phyloP scores from a whole-genome alignment of 2,888 invertebrate species.

The Drosophila lutescens region DNA sequence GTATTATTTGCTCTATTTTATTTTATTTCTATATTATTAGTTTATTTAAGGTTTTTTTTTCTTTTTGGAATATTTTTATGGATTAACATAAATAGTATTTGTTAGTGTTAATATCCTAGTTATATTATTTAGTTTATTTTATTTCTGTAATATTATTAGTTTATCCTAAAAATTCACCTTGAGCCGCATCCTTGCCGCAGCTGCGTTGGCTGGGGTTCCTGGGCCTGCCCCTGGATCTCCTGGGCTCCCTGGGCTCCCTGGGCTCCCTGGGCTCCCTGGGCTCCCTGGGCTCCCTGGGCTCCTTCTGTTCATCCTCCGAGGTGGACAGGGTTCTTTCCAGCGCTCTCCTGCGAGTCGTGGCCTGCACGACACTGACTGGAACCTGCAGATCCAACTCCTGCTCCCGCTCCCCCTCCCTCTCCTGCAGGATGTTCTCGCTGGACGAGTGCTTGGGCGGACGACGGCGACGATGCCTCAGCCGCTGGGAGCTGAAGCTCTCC shows the following conservation, averaged over 20 bases:
- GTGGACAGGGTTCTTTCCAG: slow-evolving; percentile 30
- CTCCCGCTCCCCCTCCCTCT: slow-evolving; percentile 20
- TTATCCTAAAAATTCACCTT: slow-evolving; percentile 16
- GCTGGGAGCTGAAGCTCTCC: slow-evolving; percentile 83
- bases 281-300: slow-evolving; percentile 7
- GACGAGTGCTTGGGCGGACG: slow-evolving; percentile 65
- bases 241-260: not conserved
- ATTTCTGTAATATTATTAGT: too few relatives aligned
- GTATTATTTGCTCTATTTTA: too few relatives aligned
- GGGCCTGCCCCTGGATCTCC: slow-evolving; percentile 46
- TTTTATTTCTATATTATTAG: too few relatives aligned
- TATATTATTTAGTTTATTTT: too few relatives aligned
- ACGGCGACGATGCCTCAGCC: slow-evolving; percentile 78
- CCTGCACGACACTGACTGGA: slow-evolving; percentile 40
- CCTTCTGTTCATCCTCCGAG: slow-evolving; percentile 55
- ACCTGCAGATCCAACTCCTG: not conserved
- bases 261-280: slow-evolving; percentile 14
- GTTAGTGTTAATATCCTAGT: too few relatives aligned
- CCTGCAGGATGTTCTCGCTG: slow-evolving; percentile 64
- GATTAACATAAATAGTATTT: too few relatives aligned
- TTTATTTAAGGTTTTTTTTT: too few relatives aligned
- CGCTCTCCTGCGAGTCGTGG: slow-evolving; percentile 34
- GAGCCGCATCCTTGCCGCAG: slow-evolving; percentile 50
- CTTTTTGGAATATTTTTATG: too few relatives aligned
- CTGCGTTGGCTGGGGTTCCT: slow-evolving; percentile 33